Conservation (phyloP, 2,888 invertebrate genomes). For the Drosophila diplacantha region DNA sequence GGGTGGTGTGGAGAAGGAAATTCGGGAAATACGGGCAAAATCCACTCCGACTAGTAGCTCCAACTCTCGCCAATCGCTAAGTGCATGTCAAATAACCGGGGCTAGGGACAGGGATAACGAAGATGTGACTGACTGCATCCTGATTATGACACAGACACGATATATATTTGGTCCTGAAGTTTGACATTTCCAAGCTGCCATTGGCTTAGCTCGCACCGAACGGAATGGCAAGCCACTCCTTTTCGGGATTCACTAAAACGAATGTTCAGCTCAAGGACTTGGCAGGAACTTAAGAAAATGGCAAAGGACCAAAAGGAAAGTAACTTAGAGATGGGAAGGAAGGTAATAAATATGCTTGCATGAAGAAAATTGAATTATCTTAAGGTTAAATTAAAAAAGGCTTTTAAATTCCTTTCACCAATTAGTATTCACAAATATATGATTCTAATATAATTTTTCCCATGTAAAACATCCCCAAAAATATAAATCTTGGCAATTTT, state of each 20-base stretch:
- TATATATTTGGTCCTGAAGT: conserved; percentile 24
- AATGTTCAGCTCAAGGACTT: not conserved
- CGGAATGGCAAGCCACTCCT: conserved; percentile 6
- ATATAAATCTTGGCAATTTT: not conserved
- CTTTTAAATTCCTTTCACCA: not conserved
- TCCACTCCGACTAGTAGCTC: conserved; percentile 39
- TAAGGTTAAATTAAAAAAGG: not conserved
- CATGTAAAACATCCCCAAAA: not conserved
- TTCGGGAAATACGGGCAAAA: conserved; percentile 21
- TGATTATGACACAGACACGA: conserved; percentile 51
- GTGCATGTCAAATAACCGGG: conserved; percentile 42
- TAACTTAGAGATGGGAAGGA: not conserved
- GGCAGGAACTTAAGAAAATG: not conserved
- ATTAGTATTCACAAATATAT: not conserved
- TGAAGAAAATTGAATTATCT: not conserved
- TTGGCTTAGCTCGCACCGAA: conserved; percentile 8
- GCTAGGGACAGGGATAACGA: conserved; percentile 9
- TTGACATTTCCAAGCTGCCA: conserved; percentile 26
- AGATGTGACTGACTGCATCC: conserved; percentile 38
- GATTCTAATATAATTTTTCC: too few relatives aligned
- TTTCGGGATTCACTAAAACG: conserved; percentile 6
- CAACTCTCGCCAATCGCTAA: conserved; percentile 43
- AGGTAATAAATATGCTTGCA: not conserved
- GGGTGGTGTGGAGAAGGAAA: not conserved
- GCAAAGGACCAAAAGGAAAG: not conserved